Evolutionary conservation across 2,797 vertebrate species (phyloP), one percentile per base, ranked within the genome.

Genomic region (Microhierax caerulescens): DNA sequence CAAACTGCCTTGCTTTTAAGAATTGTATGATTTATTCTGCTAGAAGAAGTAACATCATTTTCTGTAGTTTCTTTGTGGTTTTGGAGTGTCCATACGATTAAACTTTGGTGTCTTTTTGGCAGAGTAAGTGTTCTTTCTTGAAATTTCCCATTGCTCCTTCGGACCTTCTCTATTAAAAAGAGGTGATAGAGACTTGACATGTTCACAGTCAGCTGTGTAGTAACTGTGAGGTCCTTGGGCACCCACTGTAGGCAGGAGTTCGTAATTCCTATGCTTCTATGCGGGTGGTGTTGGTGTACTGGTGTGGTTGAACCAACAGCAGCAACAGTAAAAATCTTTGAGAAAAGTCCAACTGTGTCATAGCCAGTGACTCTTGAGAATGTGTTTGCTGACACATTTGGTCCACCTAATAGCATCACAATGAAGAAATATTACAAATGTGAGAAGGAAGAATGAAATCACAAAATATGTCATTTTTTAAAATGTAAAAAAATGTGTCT

Each of bases 251-350:
- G 37, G 4, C 20, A 41, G 16, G 21, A 73, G 7, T 47, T 76
- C 16, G 3, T 36, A 23, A 48, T 43, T 88, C 17, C 11, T 64
- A 0, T 34, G 37, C 14, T 65, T 8, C n/a, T 57, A 0, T 47
- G 12, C 45, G 18, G 3, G 3, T 36, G 34, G 8, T 48, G 43
- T 45, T 86, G 7, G 7, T 75, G 7, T 75, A 34, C 24, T 51
- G 25, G 21, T 0, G 10, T 68, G 45, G 21, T 37, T 84, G 57
- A 72, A 64, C 10, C 19, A 53, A 27, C 9, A 84, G 11, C 19
- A 57, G 13, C 19, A 83, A 50, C 7, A 45, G 19, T 11, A 57
- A 50, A 16, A 88, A 45, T 47, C 23, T 61, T 51, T 23, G 20
- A n/a, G 32, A 56, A 59, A 74, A 77, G 7, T 50, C 37, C 36